phyloP scores from a whole-genome alignment of 2,797 vertebrate genomes.

The Thaleichthys pacificus region DNA sequence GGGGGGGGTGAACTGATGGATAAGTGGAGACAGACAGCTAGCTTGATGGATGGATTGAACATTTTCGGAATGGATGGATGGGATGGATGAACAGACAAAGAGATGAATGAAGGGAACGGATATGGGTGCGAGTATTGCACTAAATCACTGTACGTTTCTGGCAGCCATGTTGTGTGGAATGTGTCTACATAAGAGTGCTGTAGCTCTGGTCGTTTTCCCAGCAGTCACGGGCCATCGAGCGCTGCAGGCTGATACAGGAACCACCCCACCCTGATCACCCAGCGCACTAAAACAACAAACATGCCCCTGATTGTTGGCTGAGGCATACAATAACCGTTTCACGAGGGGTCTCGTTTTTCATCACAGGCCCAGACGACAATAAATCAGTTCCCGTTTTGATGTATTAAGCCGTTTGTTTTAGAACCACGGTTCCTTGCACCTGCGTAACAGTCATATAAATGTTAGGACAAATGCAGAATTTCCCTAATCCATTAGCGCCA shows the following conservation, averaged over 20 bases:
- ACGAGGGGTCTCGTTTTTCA: constrained; percentile 62
- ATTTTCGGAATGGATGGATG: background rate
- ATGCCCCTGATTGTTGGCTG: constrained; percentile 73
- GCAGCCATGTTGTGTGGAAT: constrained; percentile 56
- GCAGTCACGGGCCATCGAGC: constrained; percentile 64
- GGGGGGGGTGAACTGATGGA: constrained; percentile 24
- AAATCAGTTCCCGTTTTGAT: constrained; percentile 72
- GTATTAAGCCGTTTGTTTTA: constrained; percentile 74
- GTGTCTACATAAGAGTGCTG: constrained; percentile 64
- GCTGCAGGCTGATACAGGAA: constrained; percentile 72
- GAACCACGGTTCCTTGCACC: constrained; percentile 55
- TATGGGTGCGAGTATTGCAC: constrained; percentile 24
- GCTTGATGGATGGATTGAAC: background rate
- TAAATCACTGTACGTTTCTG: constrained; percentile 52
- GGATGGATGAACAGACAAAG: background rate
- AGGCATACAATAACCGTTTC: constrained; percentile 70
- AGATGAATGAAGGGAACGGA: constrained; percentile 20
- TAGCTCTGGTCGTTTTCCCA: constrained; percentile 69
- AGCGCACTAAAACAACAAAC: constrained; percentile 75
- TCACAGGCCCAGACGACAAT: constrained; percentile 68
- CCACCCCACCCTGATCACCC: constrained; percentile 74
- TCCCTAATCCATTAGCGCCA: constrained; percentile 18
- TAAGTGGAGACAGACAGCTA: constrained; percentile 26
- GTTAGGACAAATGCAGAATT: constrained; percentile 19
- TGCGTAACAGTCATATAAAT: constrained; percentile 50